Evolutionary conservation across 2,113 vertebrate species (phyloP), one percentile per base, ranked within the genome.

Genomic region (Xenopus laevis): DNA sequence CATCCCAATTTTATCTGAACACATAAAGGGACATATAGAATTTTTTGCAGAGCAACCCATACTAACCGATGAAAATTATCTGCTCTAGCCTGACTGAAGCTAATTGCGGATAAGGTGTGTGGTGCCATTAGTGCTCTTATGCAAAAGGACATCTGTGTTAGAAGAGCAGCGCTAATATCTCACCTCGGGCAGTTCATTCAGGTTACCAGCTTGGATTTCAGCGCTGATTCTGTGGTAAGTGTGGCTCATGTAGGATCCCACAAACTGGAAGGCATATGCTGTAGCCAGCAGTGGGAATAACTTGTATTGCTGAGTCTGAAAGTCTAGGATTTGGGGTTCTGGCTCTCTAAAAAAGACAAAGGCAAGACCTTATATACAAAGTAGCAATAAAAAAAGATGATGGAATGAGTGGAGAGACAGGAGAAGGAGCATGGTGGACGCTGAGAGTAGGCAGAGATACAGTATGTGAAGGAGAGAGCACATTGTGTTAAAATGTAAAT

Each of bases 261-360:
- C 92, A 69, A 98, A 98, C 9, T 91, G 87, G 85, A 98, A 99
- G 72, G 95, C 97, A 0, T 96, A 99, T 3, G 96, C 91, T 2
- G 86, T 92, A n/a, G 96, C 95, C 86, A 99, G 88, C 73, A 98
- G 87, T 17, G 97, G 97, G 45, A 99, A 95, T 3, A 99, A 93
- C 80, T 98, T 98, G 84, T 96, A 93, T 50, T 99, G 97, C 81
- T 99, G 97, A 12, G 97, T 96, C 83, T 99, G 97, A 79, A 95
- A 99, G 83, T 99, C 95, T 62, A 98, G 81, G 84, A 99, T 95
- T 89, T 99, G 97, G 11, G 97, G 97, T 80, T 99, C 97, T 13
- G 95, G 92, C 21, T 95, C 94, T 69, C 97, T 99, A 77, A 9
- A 79, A 73, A 44, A 84, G 33, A 9, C 33, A 40, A 40, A 40